phyloP scores from a whole-genome alignment of 1,140 invertebrate genomes.

The Aphaenogaster floridana region DNA sequence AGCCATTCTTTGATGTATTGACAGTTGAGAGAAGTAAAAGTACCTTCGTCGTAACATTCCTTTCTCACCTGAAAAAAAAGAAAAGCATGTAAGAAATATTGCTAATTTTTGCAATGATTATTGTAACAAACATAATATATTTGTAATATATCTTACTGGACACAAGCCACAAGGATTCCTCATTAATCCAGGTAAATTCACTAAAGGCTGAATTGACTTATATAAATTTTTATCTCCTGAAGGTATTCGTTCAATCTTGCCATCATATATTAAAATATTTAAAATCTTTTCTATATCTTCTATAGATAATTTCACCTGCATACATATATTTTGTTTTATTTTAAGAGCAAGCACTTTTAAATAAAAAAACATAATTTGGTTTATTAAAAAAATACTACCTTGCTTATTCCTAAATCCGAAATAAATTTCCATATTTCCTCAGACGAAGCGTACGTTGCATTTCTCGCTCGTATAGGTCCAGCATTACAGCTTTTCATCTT shows the following conservation, averaged over 20 bases:
- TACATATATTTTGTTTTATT: conserved; percentile 65
- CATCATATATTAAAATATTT: conserved; percentile 97
- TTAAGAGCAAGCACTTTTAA: conserved; percentile 1
- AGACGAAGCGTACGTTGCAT: conserved; percentile 93
- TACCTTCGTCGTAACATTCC: conserved; percentile 92
- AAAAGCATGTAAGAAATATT: background rate
- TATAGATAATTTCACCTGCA: conserved; percentile 92
- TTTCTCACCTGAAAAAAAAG: conserved; percentile 87
- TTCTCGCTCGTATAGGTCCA: conserved; percentile 93
- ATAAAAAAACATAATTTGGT: background rate
- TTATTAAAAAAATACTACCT: conserved; percentile 87
- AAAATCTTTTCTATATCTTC: conserved; percentile 97
- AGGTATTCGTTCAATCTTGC: conserved; percentile 94
- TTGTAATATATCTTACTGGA: conserved; percentile 89
- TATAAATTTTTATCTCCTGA: conserved; percentile 92
- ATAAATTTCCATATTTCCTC: conserved; percentile 96
- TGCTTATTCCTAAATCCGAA: conserved; percentile 96
- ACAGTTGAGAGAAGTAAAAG: conserved; percentile 94
- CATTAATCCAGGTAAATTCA: conserved; percentile 92
- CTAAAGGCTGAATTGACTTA: conserved; percentile 91
- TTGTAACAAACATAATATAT: conserved; percentile 53
- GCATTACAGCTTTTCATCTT: conserved; percentile 90
- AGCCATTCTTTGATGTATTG: conserved; percentile 96
- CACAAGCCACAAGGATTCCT: conserved; percentile 96
- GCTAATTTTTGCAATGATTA: background rate